Base-by-base conservation (phyloP, 2,888 invertebrate species). In the Tenthredo livida region DNA sequence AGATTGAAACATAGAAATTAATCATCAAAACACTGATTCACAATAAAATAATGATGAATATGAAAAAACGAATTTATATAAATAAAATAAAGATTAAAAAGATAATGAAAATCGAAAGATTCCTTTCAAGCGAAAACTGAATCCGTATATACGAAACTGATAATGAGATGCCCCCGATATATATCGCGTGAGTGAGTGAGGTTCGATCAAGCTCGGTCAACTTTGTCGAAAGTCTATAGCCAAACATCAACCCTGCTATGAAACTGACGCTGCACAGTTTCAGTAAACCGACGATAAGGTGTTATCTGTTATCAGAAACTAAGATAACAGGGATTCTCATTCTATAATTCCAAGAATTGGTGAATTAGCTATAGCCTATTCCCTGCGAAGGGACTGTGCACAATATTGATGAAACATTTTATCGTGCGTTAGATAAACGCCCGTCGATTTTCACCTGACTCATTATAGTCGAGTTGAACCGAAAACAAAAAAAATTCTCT, bases 321-420 rank as follows among this genome's bases (percentile, higher is more conserved):
- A 7, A 33, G 80, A 80, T 80, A 80, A 80, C 80, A 80, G 58
- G 80, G 80, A 80, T 40, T 80, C 58, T 80, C 80, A 61, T 61
- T 58, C 50, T 21, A 40, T n/a, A 21, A 40, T 40, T n/a, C n/a
- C 2, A 75, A 75, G 17, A 37, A 67, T 25, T 0, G 6, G 33
- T 33, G 67, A 33, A 67, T 67, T 37, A 29, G 2, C 7, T 25
- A 77, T 50, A 33, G 6, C 29, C n/a, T n/a, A 5, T 50, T 54
- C n/a, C 7, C 54, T 54, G 4, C 47, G 25, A 29, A 61, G 25
- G 61, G 61, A 72, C 72, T n/a, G 54, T 17, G 61, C 25, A 12
- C 25, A 47, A 47, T 29, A 75, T 75, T 47, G 29, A 75, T 75
- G 47, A 75, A 47, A 75, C 6, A 25, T 47, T 75, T 75, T 25